Evolutionary conservation across 2,888 invertebrate species (phyloP).

Genomic region (Cosmia pyralina): DNA sequence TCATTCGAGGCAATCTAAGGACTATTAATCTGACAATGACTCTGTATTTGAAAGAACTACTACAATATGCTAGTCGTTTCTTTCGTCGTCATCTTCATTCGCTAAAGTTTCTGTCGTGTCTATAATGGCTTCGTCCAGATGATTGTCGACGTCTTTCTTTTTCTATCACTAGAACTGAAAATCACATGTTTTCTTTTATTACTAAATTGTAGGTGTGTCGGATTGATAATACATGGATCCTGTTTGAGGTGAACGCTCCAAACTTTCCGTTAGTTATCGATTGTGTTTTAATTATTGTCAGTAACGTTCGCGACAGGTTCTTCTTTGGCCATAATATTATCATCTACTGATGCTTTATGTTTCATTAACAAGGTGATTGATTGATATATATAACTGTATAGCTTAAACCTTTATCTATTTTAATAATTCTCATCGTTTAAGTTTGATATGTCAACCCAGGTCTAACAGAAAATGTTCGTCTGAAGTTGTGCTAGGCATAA

Average conservation of each 20-base stretch:
- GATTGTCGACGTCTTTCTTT: background rate
- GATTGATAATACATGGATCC: constrained; percentile 58
- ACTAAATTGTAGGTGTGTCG: constrained; percentile 27
- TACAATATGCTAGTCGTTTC: background rate
- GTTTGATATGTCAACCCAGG: background rate
- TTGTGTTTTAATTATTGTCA: constrained; percentile 53
- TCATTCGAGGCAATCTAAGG: background rate
- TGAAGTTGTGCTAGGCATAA: background rate
- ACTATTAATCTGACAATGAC: background rate
- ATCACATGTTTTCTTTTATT: constrained; percentile 24
- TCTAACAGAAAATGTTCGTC: background rate
- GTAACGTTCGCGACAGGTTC: constrained; percentile 29
- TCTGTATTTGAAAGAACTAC: background rate
- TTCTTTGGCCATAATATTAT: constrained; percentile 22
- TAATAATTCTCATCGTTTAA: background rate
- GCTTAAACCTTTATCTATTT: background rate
- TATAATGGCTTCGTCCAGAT: background rate
- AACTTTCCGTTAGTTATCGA: constrained; percentile 52
- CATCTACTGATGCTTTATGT: constrained; percentile 9
- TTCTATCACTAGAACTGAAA: background rate
- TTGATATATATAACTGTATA: constrained; percentile 24
- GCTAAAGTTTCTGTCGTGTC: background rate
- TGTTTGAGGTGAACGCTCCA: constrained; percentile 56
- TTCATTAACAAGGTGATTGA: constrained; percentile 28
- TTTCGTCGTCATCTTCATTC: background rate